Evolutionary conservation across 2,888 invertebrate genomes (phyloP).

Genomic region (Sarcophaga variegata): DNA sequence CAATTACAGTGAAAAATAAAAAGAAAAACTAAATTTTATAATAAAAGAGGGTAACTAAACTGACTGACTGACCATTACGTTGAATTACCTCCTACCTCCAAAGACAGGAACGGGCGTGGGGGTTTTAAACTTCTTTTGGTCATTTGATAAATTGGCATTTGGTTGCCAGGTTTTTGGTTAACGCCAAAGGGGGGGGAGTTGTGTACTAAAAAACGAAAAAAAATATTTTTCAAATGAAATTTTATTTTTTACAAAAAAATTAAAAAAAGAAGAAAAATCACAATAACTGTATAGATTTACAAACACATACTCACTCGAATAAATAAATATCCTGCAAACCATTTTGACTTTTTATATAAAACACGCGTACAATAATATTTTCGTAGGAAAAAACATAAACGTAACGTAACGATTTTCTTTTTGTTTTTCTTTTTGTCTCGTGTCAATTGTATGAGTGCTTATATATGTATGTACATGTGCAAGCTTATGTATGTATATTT

Average conservation of each 20-base stretch:
- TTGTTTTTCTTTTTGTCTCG: background rate
- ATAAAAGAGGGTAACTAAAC: slow-evolving; percentile 36
- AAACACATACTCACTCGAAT: slow-evolving; percentile 8
- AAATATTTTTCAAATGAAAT: slow-evolving; percentile 5
- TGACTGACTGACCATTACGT: slow-evolving; percentile 49
- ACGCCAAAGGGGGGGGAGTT: slow-evolving; percentile 48
- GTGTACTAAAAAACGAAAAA: slow-evolving; percentile 29
- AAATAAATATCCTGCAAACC: slow-evolving; percentile 46
- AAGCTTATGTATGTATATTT: background rate
- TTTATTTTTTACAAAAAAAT: slow-evolving; percentile 28
- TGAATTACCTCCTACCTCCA: slow-evolving; percentile 40
- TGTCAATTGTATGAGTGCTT: background rate
- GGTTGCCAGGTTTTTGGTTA: slow-evolving; percentile 63
- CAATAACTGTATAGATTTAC: background rate
- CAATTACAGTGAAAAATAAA: slow-evolving; percentile 17
- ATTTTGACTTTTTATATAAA: slow-evolving; percentile 58
- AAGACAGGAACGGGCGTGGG: background rate
- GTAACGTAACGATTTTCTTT: too few relatives aligned
- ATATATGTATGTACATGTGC: background rate
- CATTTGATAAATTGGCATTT: slow-evolving; percentile 71
- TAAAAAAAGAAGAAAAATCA: slow-evolving; percentile 36
- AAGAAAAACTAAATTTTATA: slow-evolving; percentile 31
- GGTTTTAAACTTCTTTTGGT: slow-evolving; percentile 58
- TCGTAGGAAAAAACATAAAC: slow-evolving; percentile 26
- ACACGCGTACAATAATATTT: slow-evolving; percentile 66